Conservation (phyloP, 1,140 invertebrate species). For the Tetranychus urticae region DNA sequence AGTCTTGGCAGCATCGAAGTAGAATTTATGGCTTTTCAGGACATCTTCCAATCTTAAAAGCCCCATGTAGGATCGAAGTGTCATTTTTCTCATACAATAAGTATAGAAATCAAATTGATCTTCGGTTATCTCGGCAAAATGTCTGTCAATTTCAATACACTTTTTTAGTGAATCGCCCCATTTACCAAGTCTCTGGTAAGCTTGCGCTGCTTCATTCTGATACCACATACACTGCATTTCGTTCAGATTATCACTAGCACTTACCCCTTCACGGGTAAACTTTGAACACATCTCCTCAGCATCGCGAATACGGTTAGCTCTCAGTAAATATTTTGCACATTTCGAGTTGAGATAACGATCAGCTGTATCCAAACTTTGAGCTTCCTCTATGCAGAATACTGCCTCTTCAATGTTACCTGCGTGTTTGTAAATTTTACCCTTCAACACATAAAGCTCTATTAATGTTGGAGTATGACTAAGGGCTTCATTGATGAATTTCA, state of each 20-base stretch:
- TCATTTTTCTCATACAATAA: constrained; percentile 99
- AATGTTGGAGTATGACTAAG: constrained; percentile 92
- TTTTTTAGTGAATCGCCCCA: constrained; percentile 92
- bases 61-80: constrained; percentile 79
- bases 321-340: constrained; percentile 91
- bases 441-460: constrained; percentile 87
- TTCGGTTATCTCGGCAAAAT: constrained; percentile 96
- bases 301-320: constrained; percentile 72
- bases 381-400: constrained; percentile 79
- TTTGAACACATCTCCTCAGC: constrained; percentile 93
- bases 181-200: constrained; percentile 62
- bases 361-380: constrained; percentile 89
- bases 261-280: constrained; percentile 78
- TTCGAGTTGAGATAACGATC: constrained; percentile 98
- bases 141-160: constrained; percentile 94
- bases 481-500: constrained; percentile 68
- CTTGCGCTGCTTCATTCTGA: constrained; percentile 80
- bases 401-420: constrained; percentile 74
- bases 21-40: constrained; percentile 68
- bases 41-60: constrained; percentile 81
- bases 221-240: constrained; percentile 99
- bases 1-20: constrained; percentile 69
- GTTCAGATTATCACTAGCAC: constrained; percentile 88
- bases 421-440: constrained; percentile 95
- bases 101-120: constrained; percentile 99